These are phyloP conservation scores for Hypsopygia costalis DNA, from an alignment of 2,888 invertebrate species.

Conservation along the genomic window DNA sequence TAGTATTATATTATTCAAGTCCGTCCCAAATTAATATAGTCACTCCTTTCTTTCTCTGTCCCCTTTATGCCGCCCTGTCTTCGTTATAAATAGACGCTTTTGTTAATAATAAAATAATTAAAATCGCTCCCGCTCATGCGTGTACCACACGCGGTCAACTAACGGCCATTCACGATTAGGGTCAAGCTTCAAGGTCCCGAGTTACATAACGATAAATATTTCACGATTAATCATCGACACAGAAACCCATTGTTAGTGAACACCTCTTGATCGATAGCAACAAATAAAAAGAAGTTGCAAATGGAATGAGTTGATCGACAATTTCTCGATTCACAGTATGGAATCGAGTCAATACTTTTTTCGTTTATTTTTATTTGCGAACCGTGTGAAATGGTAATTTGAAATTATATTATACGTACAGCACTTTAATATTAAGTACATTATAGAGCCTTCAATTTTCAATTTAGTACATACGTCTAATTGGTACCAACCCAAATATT, in stretches of 20 bases:
- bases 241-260: constrained; percentile 28
- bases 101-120: too few relatives aligned
- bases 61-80: too few relatives aligned
- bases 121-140: constrained; percentile 37
- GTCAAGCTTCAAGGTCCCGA: constrained; percentile 71
- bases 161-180: constrained; percentile 62
- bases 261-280: constrained; percentile 31
- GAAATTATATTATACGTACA: too few relatives aligned
- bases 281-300: constrained; percentile 15
- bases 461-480: too few relatives aligned
- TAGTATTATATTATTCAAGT: too few relatives aligned
- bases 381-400: not conserved
- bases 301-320: not conserved
- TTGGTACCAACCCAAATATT: too few relatives aligned
- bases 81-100: too few relatives aligned
- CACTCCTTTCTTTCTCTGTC: too few relatives aligned
- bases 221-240: constrained; percentile 51
- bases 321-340: not conserved
- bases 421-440: too few relatives aligned
- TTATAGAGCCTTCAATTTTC: too few relatives aligned
- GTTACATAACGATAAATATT: constrained; percentile 68
- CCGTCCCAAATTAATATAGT: too few relatives aligned
- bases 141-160: constrained; percentile 48
- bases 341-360: not conserved
- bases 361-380: not conserved